phyloP scores from a whole-genome alignment of 1,140 invertebrate genomes.

The Sycobia sp. region DNA sequence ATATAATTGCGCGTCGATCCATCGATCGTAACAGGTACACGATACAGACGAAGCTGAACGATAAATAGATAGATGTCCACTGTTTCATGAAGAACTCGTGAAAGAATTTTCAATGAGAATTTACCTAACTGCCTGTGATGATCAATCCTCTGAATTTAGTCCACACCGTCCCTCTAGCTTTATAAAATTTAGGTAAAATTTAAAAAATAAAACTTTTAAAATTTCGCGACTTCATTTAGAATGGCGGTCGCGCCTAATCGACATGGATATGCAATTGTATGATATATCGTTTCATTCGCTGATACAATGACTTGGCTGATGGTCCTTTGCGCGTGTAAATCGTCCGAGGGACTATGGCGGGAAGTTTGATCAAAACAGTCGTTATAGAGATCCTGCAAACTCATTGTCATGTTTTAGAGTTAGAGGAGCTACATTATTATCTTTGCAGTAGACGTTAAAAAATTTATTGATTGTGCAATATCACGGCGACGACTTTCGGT shows the following conservation, averaged over 20 bases:
- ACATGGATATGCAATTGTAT: slow-evolving; percentile 19
- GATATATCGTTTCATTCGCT: slow-evolving; percentile 8
- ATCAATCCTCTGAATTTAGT: slow-evolving; percentile 3
- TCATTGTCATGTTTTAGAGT: background rate
- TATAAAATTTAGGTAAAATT: slow-evolving; percentile 16
- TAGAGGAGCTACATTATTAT: slow-evolving; percentile 1
- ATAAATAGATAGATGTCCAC: background rate
- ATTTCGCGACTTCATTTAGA: background rate
- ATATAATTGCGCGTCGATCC: slow-evolving; percentile 30
- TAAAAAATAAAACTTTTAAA: slow-evolving; percentile 9
- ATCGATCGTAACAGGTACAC: slow-evolving; percentile 33
- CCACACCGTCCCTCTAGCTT: background rate
- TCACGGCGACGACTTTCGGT: no score
- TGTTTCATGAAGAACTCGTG: background rate
- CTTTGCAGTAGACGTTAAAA: background rate
- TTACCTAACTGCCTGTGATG: background rate
- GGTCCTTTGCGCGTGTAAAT: slow-evolving; percentile 14
- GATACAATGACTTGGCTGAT: background rate
- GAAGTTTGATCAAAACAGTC: slow-evolving; percentile 3
- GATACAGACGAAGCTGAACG: slow-evolving; percentile 27
- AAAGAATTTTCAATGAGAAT: slow-evolving; percentile 1
- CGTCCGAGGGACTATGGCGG: background rate
- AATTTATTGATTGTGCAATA: slow-evolving; percentile 14
- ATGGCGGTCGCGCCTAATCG: background rate
- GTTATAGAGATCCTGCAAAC: background rate